A percentile compares a stretch with the other conserved stretches of the same genome.
Conservation (phyloP, 2,888 invertebrate genomes). For the Linhomoeus sp. region DNA sequence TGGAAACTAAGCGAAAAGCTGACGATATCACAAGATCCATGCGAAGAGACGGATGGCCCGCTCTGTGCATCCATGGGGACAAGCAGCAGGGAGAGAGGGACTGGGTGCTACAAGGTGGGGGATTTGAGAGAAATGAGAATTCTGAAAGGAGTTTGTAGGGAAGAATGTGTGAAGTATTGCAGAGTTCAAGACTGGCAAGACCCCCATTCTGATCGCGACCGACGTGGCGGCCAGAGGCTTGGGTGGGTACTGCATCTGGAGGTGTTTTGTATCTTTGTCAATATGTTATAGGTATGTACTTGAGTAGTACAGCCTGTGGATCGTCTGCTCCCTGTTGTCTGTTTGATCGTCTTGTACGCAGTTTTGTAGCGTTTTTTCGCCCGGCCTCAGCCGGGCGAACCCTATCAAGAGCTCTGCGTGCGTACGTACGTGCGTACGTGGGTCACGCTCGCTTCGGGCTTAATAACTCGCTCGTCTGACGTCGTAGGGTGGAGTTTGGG, state of each 20-base stretch:
- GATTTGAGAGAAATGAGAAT: background rate
- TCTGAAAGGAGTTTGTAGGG: too few relatives aligned
- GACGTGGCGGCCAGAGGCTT: conserved; percentile 76
- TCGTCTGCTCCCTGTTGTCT: too few relatives aligned
- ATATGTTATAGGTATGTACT: background rate
- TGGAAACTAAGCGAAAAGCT: conserved; percentile 85
- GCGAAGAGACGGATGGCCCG: conserved; percentile 46
- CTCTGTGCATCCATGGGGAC: conserved; percentile 61
- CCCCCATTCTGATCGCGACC: conserved; percentile 68
- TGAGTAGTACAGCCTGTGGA: background rate
- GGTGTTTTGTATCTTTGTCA: background rate
- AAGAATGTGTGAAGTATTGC: conserved; percentile 8
- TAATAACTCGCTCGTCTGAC: too few relatives aligned
- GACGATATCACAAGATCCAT: conserved; percentile 60
- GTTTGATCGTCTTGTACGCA: too few relatives aligned
- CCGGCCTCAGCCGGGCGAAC: too few relatives aligned
- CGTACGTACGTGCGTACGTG: too few relatives aligned
- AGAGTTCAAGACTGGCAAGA: conserved; percentile 56
- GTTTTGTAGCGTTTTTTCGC: too few relatives aligned
- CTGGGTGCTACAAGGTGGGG: conserved; percentile 46
- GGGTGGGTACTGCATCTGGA: conserved; percentile 41
- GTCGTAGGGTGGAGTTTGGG: too few relatives aligned
- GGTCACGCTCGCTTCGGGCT: too few relatives aligned
- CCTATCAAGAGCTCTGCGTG: too few relatives aligned
- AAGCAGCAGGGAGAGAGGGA: conserved; percentile 80